Evolutionary conservation across 2,888 invertebrate species (phyloP), one percentile per base, ranked within the genome.

Genomic region (Chouioia cunea): DNA sequence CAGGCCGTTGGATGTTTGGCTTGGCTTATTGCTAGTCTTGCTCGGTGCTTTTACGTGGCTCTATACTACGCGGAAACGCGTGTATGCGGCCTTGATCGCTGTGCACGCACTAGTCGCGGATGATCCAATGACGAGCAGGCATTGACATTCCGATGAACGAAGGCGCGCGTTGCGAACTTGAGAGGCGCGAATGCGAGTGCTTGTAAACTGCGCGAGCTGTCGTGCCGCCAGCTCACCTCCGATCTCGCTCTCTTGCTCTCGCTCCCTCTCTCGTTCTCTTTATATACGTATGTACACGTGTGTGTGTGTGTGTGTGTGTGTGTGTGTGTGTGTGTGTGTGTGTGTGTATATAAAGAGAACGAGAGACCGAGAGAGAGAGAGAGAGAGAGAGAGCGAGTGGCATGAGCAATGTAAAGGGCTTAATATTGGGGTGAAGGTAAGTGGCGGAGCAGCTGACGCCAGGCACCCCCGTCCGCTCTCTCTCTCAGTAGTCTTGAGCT

Each of bases 401-500:
- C 64, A 48, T 16, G 16, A 60, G 81, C 84, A 84, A 84, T 85
- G 82, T 82, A 80, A 81, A 83, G 83, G 81, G 83, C 84, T 85
- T 85, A 84, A 85, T 85, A 85, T 84, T 82, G 81, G 85, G 85
- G 84, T 83, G 84, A 85, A 85, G 85, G 83, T 85, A 88, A 88
- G 88, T 88, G 88, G 87, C 83, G 84, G 81, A 83, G 86, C 88
- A 88, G 88, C 87, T 88, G 88, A 88, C 88, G 88, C 88, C 85
- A 75, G 77, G 79, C 79, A 6, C 76, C 87, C 85, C 75, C 75
- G 78, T 78, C 77, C 79, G 78, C 81, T 79, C 80, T 75, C 82
- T 82, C 83, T 82, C 81, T 81, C 79, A 81, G 82, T 70, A 78
- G 23, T 2, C 16, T 0, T 18, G 23, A 23, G 23, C 12, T 23